These are phyloP conservation scores for Geodia barretti DNA, from an alignment of 37 sponge, comb jelly and placozoan genomes.

Conservation along the genomic window DNA sequence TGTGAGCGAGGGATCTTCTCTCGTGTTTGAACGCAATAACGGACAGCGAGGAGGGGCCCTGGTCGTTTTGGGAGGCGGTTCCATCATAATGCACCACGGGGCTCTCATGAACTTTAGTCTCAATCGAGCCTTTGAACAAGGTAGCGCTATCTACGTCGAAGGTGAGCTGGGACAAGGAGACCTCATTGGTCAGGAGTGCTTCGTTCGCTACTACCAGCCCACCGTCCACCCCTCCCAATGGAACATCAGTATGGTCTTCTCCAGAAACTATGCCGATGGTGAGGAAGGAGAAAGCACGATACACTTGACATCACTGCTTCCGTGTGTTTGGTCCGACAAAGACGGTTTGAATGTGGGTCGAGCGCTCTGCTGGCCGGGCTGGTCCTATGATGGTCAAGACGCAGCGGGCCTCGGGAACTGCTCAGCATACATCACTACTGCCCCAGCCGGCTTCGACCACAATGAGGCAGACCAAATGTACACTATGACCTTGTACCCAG, in stretches of 20 bases:
- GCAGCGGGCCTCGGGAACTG: conserved; percentile 4
- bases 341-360: background rate
- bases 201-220: conserved; percentile 43
- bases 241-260: conserved; percentile 35
- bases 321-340: conserved; percentile 22
- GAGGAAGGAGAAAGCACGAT: conserved; percentile 24
- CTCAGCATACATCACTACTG: conserved; percentile 31
- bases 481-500: background rate
- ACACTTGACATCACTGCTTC: conserved; percentile 39
- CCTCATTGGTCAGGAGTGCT: conserved; percentile 25
- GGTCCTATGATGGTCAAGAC: background rate
- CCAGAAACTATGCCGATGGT: conserved; percentile 29
- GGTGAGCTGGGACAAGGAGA: conserved; percentile 35
- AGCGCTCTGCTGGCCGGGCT: conserved; percentile 24
- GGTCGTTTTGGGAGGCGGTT: conserved; percentile 31
- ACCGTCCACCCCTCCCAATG: conserved; percentile 12
- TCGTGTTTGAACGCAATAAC: conserved; percentile 28
- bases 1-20: background rate
- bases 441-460: background rate
- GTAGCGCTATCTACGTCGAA: conserved; percentile 62
- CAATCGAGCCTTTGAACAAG: conserved; percentile 27
- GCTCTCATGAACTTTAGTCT: conserved; percentile 13
- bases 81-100: conserved; percentile 8
- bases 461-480: background rate
- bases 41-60: conserved; percentile 54